Percentiles rank a stretch among this genome's conserved stretches.
phyloP scores from a whole-genome alignment of 2,113 vertebrate species.

The Pitta sordida region DNA sequence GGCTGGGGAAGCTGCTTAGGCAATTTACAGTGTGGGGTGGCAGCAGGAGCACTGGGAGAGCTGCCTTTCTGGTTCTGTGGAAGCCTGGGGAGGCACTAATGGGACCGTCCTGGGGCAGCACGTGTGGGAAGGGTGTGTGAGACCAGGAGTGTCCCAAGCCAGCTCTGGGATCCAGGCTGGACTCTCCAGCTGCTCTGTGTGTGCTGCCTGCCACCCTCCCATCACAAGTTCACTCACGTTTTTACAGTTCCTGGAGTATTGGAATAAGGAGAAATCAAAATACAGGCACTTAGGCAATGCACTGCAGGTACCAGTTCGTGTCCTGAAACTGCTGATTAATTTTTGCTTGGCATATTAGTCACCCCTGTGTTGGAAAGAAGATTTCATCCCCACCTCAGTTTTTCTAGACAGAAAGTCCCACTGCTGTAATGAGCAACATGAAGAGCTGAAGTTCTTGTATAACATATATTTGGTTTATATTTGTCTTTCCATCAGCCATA shows the following conservation, averaged over 20 bases:
- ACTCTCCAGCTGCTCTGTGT: background rate
- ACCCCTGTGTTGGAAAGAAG: background rate
- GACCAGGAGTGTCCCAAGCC: background rate
- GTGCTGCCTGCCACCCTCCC: background rate
- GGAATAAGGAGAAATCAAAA: background rate
- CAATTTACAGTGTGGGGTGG: no score
- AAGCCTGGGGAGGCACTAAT: no score
- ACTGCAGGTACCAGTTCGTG: background rate
- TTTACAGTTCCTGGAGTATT: background rate
- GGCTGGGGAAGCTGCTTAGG: background rate
- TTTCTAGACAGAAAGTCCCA: background rate
- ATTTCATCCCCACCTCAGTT: background rate
- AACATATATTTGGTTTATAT: background rate
- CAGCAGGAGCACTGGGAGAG: background rate
- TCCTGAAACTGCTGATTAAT: no score
- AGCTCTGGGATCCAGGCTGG: background rate
- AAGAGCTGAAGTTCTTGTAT: background rate
- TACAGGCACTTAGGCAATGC: background rate
- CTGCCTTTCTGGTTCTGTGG: background rate
- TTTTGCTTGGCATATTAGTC: background rate
- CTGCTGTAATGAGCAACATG: background rate
- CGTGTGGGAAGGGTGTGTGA: background rate
- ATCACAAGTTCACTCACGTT: background rate
- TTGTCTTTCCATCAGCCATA: conserved; percentile 80
- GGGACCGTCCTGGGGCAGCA: background rate